Conservation (phyloP, 2,888 invertebrate species). For the Campoplex capitator region DNA sequence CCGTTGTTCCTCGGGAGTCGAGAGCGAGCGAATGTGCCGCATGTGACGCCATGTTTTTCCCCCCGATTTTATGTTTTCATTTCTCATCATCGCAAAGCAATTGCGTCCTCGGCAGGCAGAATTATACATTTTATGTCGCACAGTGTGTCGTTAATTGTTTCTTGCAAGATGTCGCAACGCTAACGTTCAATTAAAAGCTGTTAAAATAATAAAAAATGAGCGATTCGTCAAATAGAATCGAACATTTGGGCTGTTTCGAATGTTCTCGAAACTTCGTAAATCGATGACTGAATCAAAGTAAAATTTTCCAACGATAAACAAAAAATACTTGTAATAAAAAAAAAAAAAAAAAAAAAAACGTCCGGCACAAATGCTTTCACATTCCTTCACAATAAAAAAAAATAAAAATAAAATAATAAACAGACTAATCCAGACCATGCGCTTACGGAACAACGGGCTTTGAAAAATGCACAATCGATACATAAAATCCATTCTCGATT, state of each 20-base stretch:
- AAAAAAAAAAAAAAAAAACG: neutral
- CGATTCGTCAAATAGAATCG: conserved; percentile 35
- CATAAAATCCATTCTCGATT: conserved; percentile 42
- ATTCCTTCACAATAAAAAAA: conserved; percentile 13
- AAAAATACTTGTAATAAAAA: neutral
- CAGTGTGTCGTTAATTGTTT: conserved; percentile 29
- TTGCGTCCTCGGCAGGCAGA: neutral
- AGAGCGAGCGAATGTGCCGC: conserved; percentile 36
- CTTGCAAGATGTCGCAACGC: conserved; percentile 13
- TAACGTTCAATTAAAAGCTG: conserved; percentile 17
- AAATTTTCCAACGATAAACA: neutral
- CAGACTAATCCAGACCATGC: neutral
- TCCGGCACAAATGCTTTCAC: conserved; percentile 17
- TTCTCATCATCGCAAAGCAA: neutral
- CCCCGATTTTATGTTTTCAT: conserved; percentile 47
- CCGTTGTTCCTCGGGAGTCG: conserved; percentile 51
- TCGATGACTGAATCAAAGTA: neutral
- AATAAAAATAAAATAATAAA: neutral
- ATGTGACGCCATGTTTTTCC: conserved; percentile 43
- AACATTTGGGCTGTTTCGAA: conserved; percentile 14
- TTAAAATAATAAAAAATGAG: neutral
- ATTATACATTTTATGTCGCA: conserved; percentile 52
- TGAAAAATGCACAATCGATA: conserved; percentile 21
- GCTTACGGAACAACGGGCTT: conserved; percentile 43
- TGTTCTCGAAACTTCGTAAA: conserved; percentile 19